These are phyloP conservation scores for Asteroscopus sphinx DNA, from an alignment of 2,888 invertebrate species.

Conservation along the genomic window DNA sequence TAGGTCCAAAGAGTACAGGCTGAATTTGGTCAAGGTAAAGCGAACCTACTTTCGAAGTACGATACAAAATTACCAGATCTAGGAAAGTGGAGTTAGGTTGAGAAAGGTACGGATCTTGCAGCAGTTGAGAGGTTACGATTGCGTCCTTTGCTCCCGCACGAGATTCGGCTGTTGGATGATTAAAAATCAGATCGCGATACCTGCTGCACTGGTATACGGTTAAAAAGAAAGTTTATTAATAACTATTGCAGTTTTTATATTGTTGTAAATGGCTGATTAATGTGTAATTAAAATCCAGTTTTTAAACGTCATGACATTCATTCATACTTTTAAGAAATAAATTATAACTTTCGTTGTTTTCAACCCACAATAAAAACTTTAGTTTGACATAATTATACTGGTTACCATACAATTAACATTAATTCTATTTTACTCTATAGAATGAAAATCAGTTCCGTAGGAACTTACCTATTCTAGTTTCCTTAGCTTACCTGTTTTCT, in stretches of 20 bases:
- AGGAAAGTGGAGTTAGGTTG: no score
- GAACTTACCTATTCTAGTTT: slow-evolving; percentile 68
- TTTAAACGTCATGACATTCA: slow-evolving; percentile 36
- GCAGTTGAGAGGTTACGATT: no score
- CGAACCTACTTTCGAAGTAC: no score
- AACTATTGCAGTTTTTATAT: not conserved
- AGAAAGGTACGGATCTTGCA: no score
- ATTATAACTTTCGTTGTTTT: slow-evolving; percentile 79
- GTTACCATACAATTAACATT: slow-evolving; percentile 60
- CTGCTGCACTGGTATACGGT: no score
- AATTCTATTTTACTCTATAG: slow-evolving; percentile 72
- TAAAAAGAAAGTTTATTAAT: not conserved
- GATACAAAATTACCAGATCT: no score
- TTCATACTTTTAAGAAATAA: slow-evolving; percentile 27
- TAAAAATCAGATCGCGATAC: no score
- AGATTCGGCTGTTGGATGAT: no score
- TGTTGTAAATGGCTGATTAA: slow-evolving; percentile 1
- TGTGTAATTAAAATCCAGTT: slow-evolving; percentile 48
- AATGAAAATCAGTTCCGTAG: slow-evolving; percentile 85
- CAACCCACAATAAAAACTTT: slow-evolving; percentile 75
- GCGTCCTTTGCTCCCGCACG: no score
- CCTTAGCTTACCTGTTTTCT: slow-evolving; percentile 84
- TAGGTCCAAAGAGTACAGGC: no score
- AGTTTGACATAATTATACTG: slow-evolving; percentile 47
- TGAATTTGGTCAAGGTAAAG: no score